Percentiles rank a stretch among this genome's conserved stretches.
Conservation (phyloP, 2,797 vertebrate genomes). For the Gastrophryne carolinensis region DNA sequence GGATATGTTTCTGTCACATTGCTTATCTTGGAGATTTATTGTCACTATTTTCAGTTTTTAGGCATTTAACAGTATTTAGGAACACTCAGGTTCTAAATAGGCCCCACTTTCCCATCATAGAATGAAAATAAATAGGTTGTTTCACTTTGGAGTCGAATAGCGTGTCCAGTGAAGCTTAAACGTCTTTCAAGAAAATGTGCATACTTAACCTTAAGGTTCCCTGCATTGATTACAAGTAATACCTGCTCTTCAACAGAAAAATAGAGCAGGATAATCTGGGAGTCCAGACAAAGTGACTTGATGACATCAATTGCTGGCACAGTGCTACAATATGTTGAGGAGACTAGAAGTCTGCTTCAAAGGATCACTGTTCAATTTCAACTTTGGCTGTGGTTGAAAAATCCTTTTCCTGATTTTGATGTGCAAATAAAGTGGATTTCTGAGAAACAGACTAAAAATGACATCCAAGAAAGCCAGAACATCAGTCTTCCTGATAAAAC, state of each 20-base stretch:
- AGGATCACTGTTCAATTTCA: constrained; percentile 16
- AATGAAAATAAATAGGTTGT: too few species aligned
- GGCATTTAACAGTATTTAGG: too few species aligned
- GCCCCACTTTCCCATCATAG: too few species aligned
- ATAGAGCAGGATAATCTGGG: constrained; percentile 7
- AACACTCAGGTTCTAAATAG: too few species aligned
- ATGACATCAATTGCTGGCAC: constrained; percentile 52
- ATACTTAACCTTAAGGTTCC: background rate
- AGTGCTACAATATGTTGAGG: background rate
- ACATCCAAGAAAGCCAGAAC: background rate
- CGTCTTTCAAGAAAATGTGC: too few species aligned
- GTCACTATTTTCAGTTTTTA: too few species aligned
- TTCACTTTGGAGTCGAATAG: too few species aligned
- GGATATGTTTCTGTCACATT: too few species aligned
- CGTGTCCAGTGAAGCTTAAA: too few species aligned
- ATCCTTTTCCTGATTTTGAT: constrained; percentile 41
- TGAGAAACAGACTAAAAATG: constrained; percentile 23
- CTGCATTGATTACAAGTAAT: constrained; percentile 7
- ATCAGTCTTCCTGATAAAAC: background rate
- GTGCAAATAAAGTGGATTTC: constrained; percentile 26
- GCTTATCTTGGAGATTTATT: too few species aligned
- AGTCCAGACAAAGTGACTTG: constrained; percentile 16
- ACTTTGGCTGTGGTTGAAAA: constrained; percentile 30
- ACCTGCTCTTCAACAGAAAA: background rate
- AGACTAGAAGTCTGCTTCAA: constrained; percentile 28